phyloP scores from a whole-genome alignment of 2,888 invertebrate species.

The Pristionchus mayeri region DNA sequence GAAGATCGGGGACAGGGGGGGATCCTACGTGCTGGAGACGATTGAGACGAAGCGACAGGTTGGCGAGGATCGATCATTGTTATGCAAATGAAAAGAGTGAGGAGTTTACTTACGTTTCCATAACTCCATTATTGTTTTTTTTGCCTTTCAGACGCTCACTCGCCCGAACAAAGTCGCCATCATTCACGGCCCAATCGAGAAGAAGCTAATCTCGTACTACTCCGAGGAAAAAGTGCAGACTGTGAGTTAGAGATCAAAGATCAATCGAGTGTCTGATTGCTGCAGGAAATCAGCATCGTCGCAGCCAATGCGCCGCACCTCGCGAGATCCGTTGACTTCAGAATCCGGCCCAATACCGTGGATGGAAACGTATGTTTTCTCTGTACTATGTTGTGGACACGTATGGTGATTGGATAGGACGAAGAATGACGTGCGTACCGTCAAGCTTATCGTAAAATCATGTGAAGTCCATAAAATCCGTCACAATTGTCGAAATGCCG shows the following conservation, averaged over 20 bases:
- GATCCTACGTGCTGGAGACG: slow-evolving; percentile 54
- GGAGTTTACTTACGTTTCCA: too few species aligned
- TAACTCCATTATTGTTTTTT: too few species aligned
- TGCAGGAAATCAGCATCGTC: slow-evolving; percentile 19
- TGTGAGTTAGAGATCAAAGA: background rate
- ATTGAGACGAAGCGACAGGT: background rate
- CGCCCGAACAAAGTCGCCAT: background rate
- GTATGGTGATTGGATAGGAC: too few species aligned
- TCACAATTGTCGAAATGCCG: too few species aligned
- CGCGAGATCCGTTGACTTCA: background rate
- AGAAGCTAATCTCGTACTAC: slow-evolving; percentile 29
- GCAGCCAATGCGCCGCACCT: background rate
- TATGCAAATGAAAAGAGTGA: too few species aligned
- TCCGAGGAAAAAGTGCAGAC: background rate
- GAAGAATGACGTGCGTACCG: too few species aligned
- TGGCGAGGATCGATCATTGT: too few species aligned
- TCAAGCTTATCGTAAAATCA: too few species aligned
- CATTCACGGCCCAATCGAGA: slow-evolving; percentile 29
- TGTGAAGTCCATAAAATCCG: too few species aligned
- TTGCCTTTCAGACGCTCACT: background rate
- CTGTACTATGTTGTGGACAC: too few species aligned
- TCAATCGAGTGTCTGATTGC: background rate
- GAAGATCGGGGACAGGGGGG: slow-evolving; percentile 51
- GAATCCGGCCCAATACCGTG: background rate
- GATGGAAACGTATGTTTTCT: slow-evolving; percentile 11